phyloP scores from a whole-genome alignment of 2,113 vertebrate genomes.

The Etheostoma cragini region DNA sequence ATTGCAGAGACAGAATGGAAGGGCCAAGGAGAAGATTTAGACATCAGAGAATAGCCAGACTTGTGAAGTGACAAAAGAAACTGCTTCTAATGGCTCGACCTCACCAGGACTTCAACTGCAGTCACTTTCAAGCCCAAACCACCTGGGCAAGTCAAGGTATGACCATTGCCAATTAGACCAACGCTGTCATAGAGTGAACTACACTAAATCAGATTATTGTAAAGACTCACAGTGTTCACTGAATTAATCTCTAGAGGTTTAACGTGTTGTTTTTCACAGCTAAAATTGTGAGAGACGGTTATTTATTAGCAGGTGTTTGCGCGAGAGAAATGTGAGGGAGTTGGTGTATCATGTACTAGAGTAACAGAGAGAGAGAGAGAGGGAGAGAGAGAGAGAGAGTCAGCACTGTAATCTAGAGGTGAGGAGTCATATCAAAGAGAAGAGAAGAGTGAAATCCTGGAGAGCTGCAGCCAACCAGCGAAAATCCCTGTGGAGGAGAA shows the following conservation, averaged over 20 bases:
- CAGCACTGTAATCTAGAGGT: slow-evolving; percentile 51
- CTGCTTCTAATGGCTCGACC: slow-evolving; percentile 13
- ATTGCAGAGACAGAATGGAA: slow-evolving; percentile 31
- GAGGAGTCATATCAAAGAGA: slow-evolving; percentile 60
- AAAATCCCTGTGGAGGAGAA: slow-evolving; percentile 68
- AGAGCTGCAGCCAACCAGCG: slow-evolving; percentile 53
- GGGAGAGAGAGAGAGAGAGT: slow-evolving; percentile 28
- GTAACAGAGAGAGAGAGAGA: not conserved
- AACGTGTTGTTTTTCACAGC: slow-evolving; percentile 22
- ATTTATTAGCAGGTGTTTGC: slow-evolving; percentile 23
- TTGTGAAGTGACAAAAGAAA: slow-evolving; percentile 52
- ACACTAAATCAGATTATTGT: slow-evolving; percentile 22
- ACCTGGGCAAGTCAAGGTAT: not conserved
- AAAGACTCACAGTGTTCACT: slow-evolving; percentile 1
- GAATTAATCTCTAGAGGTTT: slow-evolving; percentile 4
- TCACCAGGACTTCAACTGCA: slow-evolving; percentile 4
- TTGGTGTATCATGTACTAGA: slow-evolving; percentile 14
- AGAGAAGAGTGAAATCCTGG: slow-evolving; percentile 60
- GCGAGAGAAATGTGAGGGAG: not conserved
- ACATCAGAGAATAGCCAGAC: slow-evolving; percentile 31
- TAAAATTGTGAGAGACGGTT: slow-evolving; percentile 7
- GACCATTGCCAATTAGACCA: slow-evolving; percentile 33
- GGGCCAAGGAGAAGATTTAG: slow-evolving; percentile 27
- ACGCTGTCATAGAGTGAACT: slow-evolving; percentile 25
- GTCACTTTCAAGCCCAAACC: slow-evolving; percentile 24